phyloP scores from a whole-genome alignment of 2,888 invertebrate species.

The Ophion obscuratus region DNA sequence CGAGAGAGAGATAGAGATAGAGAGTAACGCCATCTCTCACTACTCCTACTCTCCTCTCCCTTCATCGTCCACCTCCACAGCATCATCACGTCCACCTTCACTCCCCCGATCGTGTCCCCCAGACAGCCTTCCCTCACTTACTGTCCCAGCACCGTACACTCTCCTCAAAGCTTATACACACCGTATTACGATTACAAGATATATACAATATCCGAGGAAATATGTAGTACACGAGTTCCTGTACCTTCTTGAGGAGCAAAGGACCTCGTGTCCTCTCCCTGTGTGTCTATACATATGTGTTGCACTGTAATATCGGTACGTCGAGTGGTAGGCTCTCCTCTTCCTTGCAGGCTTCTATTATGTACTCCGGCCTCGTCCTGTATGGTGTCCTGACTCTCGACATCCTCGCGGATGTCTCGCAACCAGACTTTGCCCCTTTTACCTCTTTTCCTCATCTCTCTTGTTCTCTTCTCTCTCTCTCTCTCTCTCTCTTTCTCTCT shows the following conservation, averaged over 20 bases:
- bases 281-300: background rate
- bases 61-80: slow-evolving; percentile 8
- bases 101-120: slow-evolving; percentile 34
- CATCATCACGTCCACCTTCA: slow-evolving; percentile 36
- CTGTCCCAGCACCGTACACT: background rate
- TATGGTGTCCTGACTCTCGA: slow-evolving; percentile 24
- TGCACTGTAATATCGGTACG: slow-evolving; percentile 25
- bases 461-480: background rate
- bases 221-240: slow-evolving; percentile 57
- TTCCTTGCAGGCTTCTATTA: slow-evolving; percentile 19
- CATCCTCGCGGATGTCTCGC: slow-evolving; percentile 41
- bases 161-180: slow-evolving; percentile 29
- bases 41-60: slow-evolving; percentile 27
- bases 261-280: slow-evolving; percentile 34
- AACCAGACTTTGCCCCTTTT: slow-evolving; percentile 18
- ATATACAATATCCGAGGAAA: slow-evolving; percentile 23
- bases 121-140: slow-evolving; percentile 19
- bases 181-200: slow-evolving; percentile 45
- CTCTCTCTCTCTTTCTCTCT: background rate
- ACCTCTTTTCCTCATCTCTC: background rate
- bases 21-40: slow-evolving; percentile 23
- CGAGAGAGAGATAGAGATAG: slow-evolving; percentile 1
- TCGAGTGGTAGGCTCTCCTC: slow-evolving; percentile 23
- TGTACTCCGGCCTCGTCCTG: slow-evolving; percentile 18
- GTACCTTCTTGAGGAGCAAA: slow-evolving; percentile 53